A percentile compares a stretch with the other conserved stretches of the same genome.
Evolutionary conservation across 2,888 invertebrate species (phyloP).

Genomic region (Diabrotica balteata): DNA sequence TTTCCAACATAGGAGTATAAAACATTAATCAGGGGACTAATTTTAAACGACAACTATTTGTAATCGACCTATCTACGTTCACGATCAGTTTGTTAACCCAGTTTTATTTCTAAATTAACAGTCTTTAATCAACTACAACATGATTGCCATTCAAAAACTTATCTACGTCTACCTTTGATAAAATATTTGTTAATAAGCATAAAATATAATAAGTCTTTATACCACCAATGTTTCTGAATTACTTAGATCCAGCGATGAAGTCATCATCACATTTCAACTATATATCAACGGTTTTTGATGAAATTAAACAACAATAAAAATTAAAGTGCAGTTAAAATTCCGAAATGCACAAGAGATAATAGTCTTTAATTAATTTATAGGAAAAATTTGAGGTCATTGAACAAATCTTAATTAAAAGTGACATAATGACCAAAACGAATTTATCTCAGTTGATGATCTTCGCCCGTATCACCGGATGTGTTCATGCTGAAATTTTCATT

Average conservation of each 20-base stretch:
- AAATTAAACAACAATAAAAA: slow-evolving; percentile 42
- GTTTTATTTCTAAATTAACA: no score
- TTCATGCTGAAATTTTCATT: no score
- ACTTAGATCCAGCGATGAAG: slow-evolving; percentile 14
- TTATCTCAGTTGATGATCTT: slow-evolving; percentile 24
- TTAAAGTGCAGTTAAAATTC: slow-evolving; percentile 39
- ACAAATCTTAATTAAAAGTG: slow-evolving; percentile 40
- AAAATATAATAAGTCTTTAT: not conserved
- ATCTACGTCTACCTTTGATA: no score
- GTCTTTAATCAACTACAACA: no score
- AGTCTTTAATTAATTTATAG: slow-evolving; percentile 34
- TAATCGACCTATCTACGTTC: no score
- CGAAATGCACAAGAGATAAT: slow-evolving; percentile 29
- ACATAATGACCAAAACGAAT: slow-evolving; percentile 34
- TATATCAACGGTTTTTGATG: slow-evolving; percentile 36
- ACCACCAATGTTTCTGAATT: not conserved
- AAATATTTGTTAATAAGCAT: no score
- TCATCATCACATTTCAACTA: slow-evolving; percentile 12
- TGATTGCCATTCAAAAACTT: no score
- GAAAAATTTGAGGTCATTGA: slow-evolving; percentile 38
- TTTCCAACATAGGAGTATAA: no score
- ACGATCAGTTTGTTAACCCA: no score
- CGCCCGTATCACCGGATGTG: slow-evolving; percentile 14
- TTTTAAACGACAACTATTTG: no score
- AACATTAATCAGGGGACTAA: no score